Conservation (phyloP, 1,140 invertebrate species). For the Eufriesea mexicana region DNA sequence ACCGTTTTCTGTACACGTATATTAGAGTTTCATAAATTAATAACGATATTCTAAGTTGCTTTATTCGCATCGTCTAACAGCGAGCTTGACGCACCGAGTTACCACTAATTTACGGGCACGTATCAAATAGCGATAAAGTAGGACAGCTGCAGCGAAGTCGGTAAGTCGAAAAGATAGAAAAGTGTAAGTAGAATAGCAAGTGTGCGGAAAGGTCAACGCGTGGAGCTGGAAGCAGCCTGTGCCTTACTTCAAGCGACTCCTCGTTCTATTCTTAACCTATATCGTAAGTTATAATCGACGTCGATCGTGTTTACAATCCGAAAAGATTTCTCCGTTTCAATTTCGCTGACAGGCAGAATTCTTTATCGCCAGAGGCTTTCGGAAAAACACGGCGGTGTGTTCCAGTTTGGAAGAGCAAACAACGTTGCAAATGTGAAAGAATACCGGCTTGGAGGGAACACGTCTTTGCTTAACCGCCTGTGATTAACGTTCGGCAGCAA, state of each 20-base stretch:
- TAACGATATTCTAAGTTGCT: too few species aligned
- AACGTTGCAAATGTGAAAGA: constrained; percentile 10
- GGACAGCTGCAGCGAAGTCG: background rate
- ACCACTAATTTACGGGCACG: background rate
- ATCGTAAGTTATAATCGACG: too few species aligned
- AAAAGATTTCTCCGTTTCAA: background rate
- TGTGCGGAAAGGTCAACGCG: too few species aligned
- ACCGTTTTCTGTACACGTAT: too few species aligned
- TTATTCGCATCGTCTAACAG: background rate
- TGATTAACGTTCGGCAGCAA: constrained; percentile 34
- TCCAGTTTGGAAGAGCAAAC: constrained; percentile 9
- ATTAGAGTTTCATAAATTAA: too few species aligned
- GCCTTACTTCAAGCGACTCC: too few species aligned
- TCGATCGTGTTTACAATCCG: background rate
- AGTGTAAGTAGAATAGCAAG: too few species aligned
- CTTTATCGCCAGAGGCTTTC: background rate
- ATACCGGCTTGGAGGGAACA: constrained; percentile 3
- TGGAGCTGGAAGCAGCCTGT: too few species aligned
- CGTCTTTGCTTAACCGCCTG: constrained; percentile 23
- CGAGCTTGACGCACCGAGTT: background rate
- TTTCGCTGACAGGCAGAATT: background rate
- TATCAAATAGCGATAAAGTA: background rate
- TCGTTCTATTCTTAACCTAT: too few species aligned
- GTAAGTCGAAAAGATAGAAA: background rate
- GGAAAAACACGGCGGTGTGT: background rate